phyloP scores from a whole-genome alignment of 2,888 invertebrate genomes.

The Leuctra nigra region DNA sequence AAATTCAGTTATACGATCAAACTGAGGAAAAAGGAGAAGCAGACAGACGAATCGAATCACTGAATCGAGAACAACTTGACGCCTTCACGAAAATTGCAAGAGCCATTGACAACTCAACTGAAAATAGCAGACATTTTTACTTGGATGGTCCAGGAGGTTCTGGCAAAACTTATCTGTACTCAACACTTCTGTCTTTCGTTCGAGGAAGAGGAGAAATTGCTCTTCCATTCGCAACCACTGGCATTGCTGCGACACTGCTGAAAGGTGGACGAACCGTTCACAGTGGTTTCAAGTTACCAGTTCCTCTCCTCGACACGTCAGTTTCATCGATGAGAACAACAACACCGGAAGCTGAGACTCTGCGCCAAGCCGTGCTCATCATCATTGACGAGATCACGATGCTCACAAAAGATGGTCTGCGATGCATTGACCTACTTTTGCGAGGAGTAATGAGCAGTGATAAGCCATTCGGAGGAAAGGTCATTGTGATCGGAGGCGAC shows the following conservation, averaged over 20 bases:
- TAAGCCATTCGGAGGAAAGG: slow-evolving; percentile 15
- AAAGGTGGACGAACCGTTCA: slow-evolving; percentile 38
- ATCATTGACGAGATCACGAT: slow-evolving; percentile 41
- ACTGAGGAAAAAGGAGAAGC: not conserved
- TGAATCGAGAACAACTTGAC: not conserved
- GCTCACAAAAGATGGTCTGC: slow-evolving; percentile 36
- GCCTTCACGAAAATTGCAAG: not conserved
- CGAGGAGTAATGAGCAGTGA: slow-evolving; percentile 6
- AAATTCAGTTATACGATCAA: not conserved
- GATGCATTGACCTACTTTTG: slow-evolving; percentile 35
- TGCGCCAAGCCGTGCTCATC: slow-evolving; percentile 33
- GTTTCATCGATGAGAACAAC: not conserved
- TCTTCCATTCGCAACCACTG: slow-evolving; percentile 39
- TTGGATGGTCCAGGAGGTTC: slow-evolving; percentile 39
- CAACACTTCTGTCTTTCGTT: slow-evolving; percentile 36
- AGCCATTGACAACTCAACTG: not conserved
- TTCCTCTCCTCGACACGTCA: slow-evolving; percentile 24
- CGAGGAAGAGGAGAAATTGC: slow-evolving; percentile 35
- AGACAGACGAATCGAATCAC: not conserved
- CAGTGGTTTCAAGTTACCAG: slow-evolving; percentile 36
- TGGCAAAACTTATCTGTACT: slow-evolving; percentile 40
- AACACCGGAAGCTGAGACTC: not conserved
- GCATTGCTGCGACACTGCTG: slow-evolving; percentile 42
- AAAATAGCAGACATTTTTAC: not conserved
- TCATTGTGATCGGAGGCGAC: slow-evolving; percentile 4